Percentiles rank a stretch among this genome's conserved stretches.
These are phyloP conservation scores for Fopius arisanus DNA, from an alignment of 1,140 invertebrate genomes.

Conservation along the genomic window DNA sequence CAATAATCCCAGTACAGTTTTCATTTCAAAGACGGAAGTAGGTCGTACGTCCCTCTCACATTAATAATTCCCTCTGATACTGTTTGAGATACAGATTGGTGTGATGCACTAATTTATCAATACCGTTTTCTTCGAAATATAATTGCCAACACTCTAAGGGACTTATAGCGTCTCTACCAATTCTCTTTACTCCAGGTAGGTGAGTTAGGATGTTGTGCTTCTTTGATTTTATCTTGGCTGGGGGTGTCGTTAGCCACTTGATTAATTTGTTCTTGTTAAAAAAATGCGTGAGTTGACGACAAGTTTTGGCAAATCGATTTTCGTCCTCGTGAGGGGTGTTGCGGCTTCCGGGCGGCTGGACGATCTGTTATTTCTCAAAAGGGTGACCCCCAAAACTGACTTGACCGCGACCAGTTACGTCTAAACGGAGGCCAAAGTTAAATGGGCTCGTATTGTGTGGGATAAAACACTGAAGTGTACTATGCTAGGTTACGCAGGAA, in stretches of 20 bases:
- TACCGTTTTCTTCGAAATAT: not conserved
- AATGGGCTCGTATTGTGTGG: too few relatives aligned
- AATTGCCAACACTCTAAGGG: slow-evolving; percentile 8
- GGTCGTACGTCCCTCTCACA: not conserved
- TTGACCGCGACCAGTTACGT: too few relatives aligned
- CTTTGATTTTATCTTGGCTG: not conserved
- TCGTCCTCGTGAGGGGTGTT: too few relatives aligned
- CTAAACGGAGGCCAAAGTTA: too few relatives aligned
- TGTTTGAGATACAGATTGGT: slow-evolving; percentile 13
- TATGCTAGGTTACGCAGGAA: too few relatives aligned
- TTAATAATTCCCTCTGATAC: not conserved
- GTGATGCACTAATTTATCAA: slow-evolving; percentile 14
- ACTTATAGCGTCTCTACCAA: not conserved
- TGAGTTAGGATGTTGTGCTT: slow-evolving; percentile 5
- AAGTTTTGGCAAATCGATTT: too few relatives aligned
- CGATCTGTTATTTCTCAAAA: too few relatives aligned
- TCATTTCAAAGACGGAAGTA: slow-evolving; percentile 7
- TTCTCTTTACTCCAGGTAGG: not conserved
- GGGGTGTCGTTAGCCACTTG: slow-evolving; percentile 8
- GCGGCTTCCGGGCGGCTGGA: too few relatives aligned
- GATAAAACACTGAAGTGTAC: too few relatives aligned
- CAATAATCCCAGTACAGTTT: slow-evolving; percentile 19
- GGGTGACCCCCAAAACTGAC: too few relatives aligned
- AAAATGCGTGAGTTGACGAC: too few relatives aligned
- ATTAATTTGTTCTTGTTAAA: slow-evolving; percentile 22